Percentiles rank a stretch among this genome's conserved stretches.
Conservation (phyloP, 2,888 invertebrate species). For the Lasioglossum malachurum region DNA sequence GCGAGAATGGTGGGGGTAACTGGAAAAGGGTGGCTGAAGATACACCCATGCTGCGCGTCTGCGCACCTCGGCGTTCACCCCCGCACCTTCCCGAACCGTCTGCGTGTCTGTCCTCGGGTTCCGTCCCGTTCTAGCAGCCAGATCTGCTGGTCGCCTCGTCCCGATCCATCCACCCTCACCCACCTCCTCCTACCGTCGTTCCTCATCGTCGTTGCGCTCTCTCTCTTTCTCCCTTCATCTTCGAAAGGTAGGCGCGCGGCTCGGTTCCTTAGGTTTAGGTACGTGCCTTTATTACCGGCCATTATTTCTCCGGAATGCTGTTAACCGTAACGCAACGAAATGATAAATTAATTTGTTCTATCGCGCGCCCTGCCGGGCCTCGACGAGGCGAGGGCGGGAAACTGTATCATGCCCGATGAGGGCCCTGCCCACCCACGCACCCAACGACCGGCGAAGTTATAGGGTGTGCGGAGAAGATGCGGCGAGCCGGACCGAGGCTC, state of each 20-base stretch:
- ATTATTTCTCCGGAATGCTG: constrained; percentile 66
- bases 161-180: constrained; percentile 21
- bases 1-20: constrained; percentile 63
- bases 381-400: constrained; percentile 41
- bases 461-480: constrained; percentile 34
- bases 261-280: constrained; percentile 58
- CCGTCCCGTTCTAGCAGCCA: constrained; percentile 18
- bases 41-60: constrained; percentile 80
- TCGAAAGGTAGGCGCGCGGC: constrained; percentile 32
- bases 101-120: constrained; percentile 38
- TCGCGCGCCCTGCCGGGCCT: constrained; percentile 5
- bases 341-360: constrained; percentile 72
- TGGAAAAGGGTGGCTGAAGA: constrained; percentile 76
- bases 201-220: neutral
- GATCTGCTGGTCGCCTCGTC: constrained; percentile 18
- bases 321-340: constrained; percentile 68
- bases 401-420: constrained; percentile 44
- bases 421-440: constrained; percentile 19
- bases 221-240: constrained; percentile 35
- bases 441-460: constrained; percentile 9
- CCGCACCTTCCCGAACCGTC: constrained; percentile 2
- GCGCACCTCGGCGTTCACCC: constrained; percentile 63
- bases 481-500: constrained; percentile 27
- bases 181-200: neutral
- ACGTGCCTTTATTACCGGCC: constrained; percentile 62